Evolutionary conservation across 2,888 invertebrate genomes (phyloP).

Genomic region (Machimus rusticus): DNA sequence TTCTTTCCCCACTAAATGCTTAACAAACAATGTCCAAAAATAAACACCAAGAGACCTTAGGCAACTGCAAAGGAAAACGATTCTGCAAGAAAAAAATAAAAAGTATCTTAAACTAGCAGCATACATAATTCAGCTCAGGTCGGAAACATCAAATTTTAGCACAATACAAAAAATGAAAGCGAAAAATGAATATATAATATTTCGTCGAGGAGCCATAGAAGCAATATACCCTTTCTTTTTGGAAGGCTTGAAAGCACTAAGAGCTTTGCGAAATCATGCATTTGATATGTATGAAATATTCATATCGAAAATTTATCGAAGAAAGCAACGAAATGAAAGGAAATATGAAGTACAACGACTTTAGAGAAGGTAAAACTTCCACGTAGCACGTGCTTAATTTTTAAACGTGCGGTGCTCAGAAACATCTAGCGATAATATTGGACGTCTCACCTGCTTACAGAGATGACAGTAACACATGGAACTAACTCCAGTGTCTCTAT

Average conservation of each 20-base stretch:
- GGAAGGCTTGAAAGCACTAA: not conserved
- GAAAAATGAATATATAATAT: not conserved
- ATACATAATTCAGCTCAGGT: not conserved
- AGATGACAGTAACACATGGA: not conserved
- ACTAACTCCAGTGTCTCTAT: not conserved
- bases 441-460: conserved; percentile 11
- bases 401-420: not conserved
- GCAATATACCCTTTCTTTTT: not conserved
- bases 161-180: not conserved
- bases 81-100: not conserved
- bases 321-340: not conserved
- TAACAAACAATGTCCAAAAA: not conserved
- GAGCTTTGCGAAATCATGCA: not conserved
- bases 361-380: not conserved
- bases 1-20: not conserved
- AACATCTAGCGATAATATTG: not conserved
- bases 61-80: not conserved
- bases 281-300: not conserved
- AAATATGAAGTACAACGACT: not conserved
- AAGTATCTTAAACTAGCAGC: not conserved
- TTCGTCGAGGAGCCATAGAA: not conserved
- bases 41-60: not conserved
- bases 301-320: not conserved
- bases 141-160: not conserved
- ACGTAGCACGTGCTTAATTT: not conserved